Evolutionary conservation across 2,888 invertebrate genomes (phyloP).

Genomic region (Oscheius myriophilus): DNA sequence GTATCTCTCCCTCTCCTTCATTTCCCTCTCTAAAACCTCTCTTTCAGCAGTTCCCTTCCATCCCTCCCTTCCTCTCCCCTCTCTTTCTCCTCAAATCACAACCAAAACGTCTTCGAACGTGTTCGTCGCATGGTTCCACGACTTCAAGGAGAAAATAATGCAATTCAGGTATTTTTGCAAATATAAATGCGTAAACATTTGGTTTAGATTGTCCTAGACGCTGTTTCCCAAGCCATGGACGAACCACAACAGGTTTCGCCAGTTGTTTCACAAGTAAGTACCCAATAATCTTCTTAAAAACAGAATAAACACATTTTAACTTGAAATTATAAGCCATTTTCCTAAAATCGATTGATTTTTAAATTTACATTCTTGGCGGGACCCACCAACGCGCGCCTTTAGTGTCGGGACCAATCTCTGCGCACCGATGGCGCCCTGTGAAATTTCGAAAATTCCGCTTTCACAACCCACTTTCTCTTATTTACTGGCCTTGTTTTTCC

Average conservation of each 20-base stretch:
- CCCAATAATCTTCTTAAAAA: no score
- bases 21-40: not conserved
- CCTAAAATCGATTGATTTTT: no score
- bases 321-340: no score
- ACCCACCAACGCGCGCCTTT: no score
- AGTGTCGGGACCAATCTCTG: no score
- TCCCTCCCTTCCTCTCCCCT: constrained; percentile 11
- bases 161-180: not conserved
- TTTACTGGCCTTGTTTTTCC: no score
- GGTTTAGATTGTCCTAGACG: constrained; percentile 3
- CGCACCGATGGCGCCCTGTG: no score
- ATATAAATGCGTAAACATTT: not conserved
- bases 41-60: constrained; percentile 17
- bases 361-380: no score
- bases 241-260: not conserved
- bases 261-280: no score
- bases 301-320: no score
- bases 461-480: no score
- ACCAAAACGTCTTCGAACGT: constrained; percentile 8
- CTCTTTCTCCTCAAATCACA: not conserved
- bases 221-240: constrained; percentile 7
- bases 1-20: not conserved
- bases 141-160: not conserved
- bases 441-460: no score
- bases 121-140: not conserved